phyloP scores from a whole-genome alignment of 2,113 vertebrate species.

The Psilopsiagon aurifrons region DNA sequence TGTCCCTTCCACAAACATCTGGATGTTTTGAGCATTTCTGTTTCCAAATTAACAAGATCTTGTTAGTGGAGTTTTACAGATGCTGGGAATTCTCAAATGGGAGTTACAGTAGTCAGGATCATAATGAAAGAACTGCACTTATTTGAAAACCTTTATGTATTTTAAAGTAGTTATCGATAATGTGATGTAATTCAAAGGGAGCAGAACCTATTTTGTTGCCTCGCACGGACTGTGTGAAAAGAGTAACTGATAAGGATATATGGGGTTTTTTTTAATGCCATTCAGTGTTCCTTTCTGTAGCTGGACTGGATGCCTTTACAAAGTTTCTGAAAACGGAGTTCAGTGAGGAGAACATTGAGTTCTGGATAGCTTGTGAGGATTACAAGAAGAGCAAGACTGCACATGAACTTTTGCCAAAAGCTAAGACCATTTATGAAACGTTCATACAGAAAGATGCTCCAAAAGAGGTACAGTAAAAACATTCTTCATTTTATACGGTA shows the following conservation, averaged over 20 bases:
- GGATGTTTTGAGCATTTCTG: neutral
- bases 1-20: neutral
- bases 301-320: slow-evolving; percentile 86
- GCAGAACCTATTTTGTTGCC: neutral
- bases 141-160: neutral
- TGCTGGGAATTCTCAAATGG: neutral
- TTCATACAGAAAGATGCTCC: slow-evolving; percentile 88
- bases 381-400: slow-evolving; percentile 85
- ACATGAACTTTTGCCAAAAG: slow-evolving; percentile 82
- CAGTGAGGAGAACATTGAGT: slow-evolving; percentile 97
- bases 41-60: neutral
- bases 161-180: neutral
- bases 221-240: neutral
- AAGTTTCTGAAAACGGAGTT: slow-evolving; percentile 91
- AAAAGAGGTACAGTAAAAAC: slow-evolving; percentile 86
- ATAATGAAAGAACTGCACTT: neutral
- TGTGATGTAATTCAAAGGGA: neutral
- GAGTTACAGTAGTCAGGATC: neutral
- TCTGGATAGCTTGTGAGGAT: slow-evolving; percentile 94
- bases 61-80: neutral
- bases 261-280: neutral
- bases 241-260: neutral
- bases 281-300: slow-evolving; percentile 63
- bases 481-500: neutral
- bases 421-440: slow-evolving; percentile 87